A percentile compares a stretch with the other conserved stretches of the same genome.
Conservation (phyloP, 1,140 invertebrate genomes). For the Drosophila sproati region DNA sequence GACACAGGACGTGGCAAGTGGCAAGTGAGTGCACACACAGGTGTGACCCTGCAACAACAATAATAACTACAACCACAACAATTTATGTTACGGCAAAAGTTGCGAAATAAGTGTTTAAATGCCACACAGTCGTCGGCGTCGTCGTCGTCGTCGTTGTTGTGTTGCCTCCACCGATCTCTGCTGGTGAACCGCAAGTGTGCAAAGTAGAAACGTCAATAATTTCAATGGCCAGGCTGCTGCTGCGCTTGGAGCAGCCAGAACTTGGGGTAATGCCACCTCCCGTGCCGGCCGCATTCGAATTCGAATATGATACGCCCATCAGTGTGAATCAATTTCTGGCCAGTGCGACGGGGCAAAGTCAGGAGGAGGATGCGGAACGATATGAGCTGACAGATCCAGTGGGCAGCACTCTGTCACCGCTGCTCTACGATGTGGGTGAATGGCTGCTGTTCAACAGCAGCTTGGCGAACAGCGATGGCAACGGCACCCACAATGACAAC, state of each 20-base stretch:
- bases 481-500: constrained; percentile 31
- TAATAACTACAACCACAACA: constrained; percentile 23
- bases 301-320: constrained; percentile 38
- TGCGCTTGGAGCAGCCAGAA: constrained; percentile 53
- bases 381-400: constrained; percentile 46
- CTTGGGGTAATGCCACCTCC: constrained; percentile 54
- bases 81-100: constrained; percentile 66
- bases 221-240: constrained; percentile 40
- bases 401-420: constrained; percentile 40
- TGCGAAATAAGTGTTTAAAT: constrained; percentile 46
- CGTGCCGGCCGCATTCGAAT: constrained; percentile 54
- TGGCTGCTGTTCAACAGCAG: constrained; percentile 23
- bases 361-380: constrained; percentile 38
- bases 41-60: constrained; percentile 21
- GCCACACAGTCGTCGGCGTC: constrained; percentile 13
- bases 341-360: constrained; percentile 49
- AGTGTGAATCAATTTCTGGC: constrained; percentile 62
- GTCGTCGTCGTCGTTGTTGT: neutral
- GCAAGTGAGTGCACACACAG: constrained; percentile 16
- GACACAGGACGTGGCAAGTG: neutral
- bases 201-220: constrained; percentile 42
- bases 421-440: constrained; percentile 19
- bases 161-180: neutral
- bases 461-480: neutral
- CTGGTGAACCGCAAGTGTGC: neutral